Base-by-base conservation (phyloP, 2,888 invertebrate species). In the Drosophila mimica region DNA sequence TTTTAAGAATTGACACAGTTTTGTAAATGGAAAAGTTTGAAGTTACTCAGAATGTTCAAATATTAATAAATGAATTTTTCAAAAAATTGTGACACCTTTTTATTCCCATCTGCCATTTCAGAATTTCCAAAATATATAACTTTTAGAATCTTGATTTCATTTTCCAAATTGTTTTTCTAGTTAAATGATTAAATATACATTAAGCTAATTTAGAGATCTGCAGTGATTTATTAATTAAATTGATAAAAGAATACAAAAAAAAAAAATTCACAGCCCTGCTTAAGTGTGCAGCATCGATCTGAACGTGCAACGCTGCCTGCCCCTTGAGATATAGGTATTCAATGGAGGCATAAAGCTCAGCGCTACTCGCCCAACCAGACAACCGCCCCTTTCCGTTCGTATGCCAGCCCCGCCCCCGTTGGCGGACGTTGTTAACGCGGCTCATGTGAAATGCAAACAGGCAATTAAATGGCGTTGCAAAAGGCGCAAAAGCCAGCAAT, bases 381-480 rank as follows among this genome's bases (percentile, higher is more conserved):
- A 17, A 38, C 59, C 74, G 74, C 76, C 78, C 59, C 51, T 56
- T 56, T 67, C 46, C 60, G 64, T 48, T 38, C 20, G 28, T 20
- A 7, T 11, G 9, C 8, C 17, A 34, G 15, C 31, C 31, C 8
- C 33, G 46, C 61, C 57, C 54, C 38, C 43, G 36, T 49, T 69
- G 54, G 15, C 20, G 25, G 51, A 25, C 25, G 53, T 56, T 36
- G 38, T 36, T 38, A 56, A 54, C 65, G 78, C 74, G 87, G 79
- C 88, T 82, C 88, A 85, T 80, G 76, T 84, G 85, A 82, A 88
- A 88, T 88, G 89, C 83, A 90, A 86, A 87, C 90, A 87, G 88
- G 89, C 87, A 87, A 87, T 87, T 87, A 87, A 87, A 90, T 88
- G 87, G 89, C 88, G 87, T 87, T 87, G 87, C 90, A 83, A 75